These are phyloP conservation scores for Antechinus stuartii DNA, from an alignment of 2,113 vertebrate species.

Conservation along the genomic window DNA sequence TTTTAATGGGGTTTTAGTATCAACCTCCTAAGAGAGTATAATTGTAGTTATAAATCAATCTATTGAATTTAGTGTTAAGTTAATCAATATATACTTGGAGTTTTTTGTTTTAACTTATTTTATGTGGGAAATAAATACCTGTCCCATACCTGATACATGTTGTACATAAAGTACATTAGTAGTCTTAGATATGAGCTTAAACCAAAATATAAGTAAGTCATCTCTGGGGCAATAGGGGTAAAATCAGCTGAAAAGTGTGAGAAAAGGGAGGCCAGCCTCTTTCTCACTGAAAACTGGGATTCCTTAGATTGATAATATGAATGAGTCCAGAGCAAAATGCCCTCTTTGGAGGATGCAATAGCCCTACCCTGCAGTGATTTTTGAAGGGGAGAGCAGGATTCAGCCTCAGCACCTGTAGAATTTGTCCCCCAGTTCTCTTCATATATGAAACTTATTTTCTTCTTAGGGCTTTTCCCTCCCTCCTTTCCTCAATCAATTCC, in stretches of 20 bases:
- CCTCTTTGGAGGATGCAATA: neutral
- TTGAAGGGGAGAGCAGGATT: neutral
- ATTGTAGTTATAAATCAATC: neutral
- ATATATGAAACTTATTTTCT: neutral
- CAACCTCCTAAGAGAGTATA: neutral
- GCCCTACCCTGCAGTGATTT: neutral
- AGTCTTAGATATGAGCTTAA: neutral
- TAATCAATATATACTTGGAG: neutral
- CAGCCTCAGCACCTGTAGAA: too few species aligned
- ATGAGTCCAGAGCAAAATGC: neutral
- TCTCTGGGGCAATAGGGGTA: neutral
- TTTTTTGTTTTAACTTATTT: neutral
- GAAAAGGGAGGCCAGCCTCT: neutral
- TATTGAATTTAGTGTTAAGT: neutral
- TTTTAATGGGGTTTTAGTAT: neutral
- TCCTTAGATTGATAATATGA: neutral
- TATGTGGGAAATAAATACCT: neutral
- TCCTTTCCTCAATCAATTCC: neutral
- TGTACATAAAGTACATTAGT: neutral
- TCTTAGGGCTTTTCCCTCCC: neutral
- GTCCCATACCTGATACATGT: neutral
- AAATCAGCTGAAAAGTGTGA: neutral
- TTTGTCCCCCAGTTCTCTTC: neutral
- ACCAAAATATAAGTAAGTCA: neutral
- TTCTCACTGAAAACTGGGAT: neutral